Conservation (phyloP, 1,140 invertebrate species). For the Venturia canescens region DNA sequence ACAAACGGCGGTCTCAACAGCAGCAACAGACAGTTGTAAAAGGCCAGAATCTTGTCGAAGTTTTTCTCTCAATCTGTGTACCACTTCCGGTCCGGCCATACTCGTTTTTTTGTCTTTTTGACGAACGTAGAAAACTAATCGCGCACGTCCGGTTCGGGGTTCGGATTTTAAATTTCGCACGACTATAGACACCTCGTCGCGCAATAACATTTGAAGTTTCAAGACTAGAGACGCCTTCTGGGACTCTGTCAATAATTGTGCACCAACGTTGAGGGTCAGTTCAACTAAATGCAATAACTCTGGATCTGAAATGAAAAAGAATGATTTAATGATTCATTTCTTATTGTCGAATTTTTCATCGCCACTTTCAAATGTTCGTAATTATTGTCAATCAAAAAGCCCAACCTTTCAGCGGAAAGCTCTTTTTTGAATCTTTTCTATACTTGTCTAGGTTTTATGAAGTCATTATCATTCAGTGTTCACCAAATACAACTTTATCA, state of each 20-base stretch:
- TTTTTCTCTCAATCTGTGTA: slow-evolving; percentile 81
- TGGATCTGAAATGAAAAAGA: slow-evolving; percentile 78
- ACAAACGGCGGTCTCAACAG: slow-evolving; percentile 89
- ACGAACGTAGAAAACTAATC: slow-evolving; percentile 81
- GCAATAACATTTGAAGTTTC: slow-evolving; percentile 86
- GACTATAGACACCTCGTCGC: slow-evolving; percentile 82
- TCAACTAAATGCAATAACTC: slow-evolving; percentile 87
- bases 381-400: too few relatives aligned
- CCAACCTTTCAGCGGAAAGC: too few relatives aligned
- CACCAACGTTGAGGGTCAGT: slow-evolving; percentile 85
- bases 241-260: slow-evolving; percentile 84
- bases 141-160: slow-evolving; percentile 77
- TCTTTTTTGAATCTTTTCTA: too few relatives aligned
- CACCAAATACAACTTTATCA: too few relatives aligned
- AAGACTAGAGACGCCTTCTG: slow-evolving; percentile 86
- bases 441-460: too few relatives aligned
- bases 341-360: background rate
- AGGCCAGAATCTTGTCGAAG: slow-evolving; percentile 84
- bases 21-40: slow-evolving; percentile 85
- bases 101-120: slow-evolving; percentile 74
- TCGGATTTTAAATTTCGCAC: slow-evolving; percentile 81
- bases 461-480: too few relatives aligned
- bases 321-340: too few relatives aligned
- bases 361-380: too few relatives aligned
- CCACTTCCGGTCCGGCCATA: slow-evolving; percentile 79